Evolutionary conservation across 2,888 invertebrate species (phyloP).

Genomic region (Brachylomia viminalis): DNA sequence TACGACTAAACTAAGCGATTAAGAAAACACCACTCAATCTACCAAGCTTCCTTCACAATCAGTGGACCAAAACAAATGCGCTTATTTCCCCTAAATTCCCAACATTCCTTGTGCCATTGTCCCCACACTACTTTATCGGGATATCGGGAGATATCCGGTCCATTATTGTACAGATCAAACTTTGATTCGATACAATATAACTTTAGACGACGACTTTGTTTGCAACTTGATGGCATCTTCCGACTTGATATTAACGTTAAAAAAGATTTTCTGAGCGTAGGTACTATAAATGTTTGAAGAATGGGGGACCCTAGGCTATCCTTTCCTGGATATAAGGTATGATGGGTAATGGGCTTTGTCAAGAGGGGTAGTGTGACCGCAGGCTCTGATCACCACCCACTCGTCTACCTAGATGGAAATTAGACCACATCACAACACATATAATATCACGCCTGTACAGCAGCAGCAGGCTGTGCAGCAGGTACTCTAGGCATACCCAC

Average conservation of each 20-base stretch:
- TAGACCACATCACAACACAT: not conserved
- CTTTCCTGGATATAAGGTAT: no score
- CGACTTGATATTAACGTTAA: slow-evolving; percentile 35
- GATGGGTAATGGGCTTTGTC: no score
- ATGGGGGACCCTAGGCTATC: not conserved
- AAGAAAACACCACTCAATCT: slow-evolving; percentile 49
- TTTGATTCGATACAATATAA: slow-evolving; percentile 88
- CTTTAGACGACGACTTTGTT: slow-evolving; percentile 81
- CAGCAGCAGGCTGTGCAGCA: no score
- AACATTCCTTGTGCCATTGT: slow-evolving; percentile 74
- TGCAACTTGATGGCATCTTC: slow-evolving; percentile 78
- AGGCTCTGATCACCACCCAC: not conserved
- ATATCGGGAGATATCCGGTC: slow-evolving; percentile 86
- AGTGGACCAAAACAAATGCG: slow-evolving; percentile 57
- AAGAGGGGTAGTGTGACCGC: not conserved
- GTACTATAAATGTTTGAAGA: slow-evolving; percentile 3
- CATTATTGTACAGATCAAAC: slow-evolving; percentile 87
- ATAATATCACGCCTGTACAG: not conserved
- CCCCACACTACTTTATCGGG: slow-evolving; percentile 78
- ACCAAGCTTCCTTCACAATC: slow-evolving; percentile 43
- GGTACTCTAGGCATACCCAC: no score
- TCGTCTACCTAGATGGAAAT: not conserved
- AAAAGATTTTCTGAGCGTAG: slow-evolving; percentile 27
- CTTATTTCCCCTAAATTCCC: slow-evolving; percentile 62
- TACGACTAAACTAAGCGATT: slow-evolving; percentile 35